Evolutionary conservation across 2,797 vertebrate genomes (phyloP).

Genomic region (Sebastes vulpes): DNA sequence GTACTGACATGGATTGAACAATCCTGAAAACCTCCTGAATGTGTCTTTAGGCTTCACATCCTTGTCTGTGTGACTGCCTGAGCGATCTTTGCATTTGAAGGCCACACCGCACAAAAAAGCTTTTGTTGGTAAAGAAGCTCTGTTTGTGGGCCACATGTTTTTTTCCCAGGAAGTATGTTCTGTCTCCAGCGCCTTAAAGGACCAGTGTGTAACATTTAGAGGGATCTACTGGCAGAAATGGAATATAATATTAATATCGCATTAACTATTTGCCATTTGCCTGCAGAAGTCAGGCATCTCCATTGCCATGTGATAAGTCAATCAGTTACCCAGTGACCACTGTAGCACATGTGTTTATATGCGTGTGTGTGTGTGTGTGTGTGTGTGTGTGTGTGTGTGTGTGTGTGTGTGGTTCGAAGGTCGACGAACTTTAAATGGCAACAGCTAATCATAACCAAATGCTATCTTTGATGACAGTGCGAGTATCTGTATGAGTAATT

Average conservation of each 20-base stretch:
- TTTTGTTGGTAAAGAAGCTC: not conserved
- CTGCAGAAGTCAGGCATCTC: conserved; percentile 10
- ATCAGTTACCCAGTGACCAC: conserved; percentile 44
- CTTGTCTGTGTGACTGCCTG: not conserved
- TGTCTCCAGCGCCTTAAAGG: not conserved
- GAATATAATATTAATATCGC: not conserved
- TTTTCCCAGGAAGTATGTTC: not conserved
- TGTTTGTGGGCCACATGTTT: not conserved
- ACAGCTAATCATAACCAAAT: conserved; percentile 17
- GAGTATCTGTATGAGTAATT: not conserved
- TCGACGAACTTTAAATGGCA: conserved; percentile 26
- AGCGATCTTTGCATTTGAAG: not conserved
- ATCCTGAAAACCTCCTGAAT: not conserved
- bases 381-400: too few species aligned
- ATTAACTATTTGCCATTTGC: not conserved
- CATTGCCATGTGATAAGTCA: conserved; percentile 48
- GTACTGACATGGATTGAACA: not conserved
- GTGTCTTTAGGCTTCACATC: not conserved
- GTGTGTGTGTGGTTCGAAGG: conserved; percentile 26
- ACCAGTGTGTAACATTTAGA: too few species aligned
- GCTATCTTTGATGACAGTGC: conserved; percentile 31
- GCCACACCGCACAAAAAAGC: not conserved
- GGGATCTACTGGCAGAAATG: too few species aligned
- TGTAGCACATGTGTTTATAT: conserved; percentile 30
- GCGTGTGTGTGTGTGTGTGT: not conserved